Base-by-base conservation (phyloP, 2,888 invertebrate genomes). In the Dolichopus griseipennis region DNA sequence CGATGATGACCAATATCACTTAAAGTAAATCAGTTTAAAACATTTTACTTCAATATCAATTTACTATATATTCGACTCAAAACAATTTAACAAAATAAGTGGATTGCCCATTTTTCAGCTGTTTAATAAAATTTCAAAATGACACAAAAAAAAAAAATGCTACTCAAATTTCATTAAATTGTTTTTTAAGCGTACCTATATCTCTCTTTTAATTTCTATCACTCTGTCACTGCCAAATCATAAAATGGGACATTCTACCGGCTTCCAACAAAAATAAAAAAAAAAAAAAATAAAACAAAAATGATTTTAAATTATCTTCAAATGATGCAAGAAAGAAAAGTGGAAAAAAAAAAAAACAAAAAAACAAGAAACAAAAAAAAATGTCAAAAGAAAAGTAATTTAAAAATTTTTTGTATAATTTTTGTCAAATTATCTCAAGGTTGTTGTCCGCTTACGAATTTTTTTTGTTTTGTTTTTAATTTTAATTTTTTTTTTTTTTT, bases 401-500 rank as follows among this genome's bases (percentile, higher is more conserved):
- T 52, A 18, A 52, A 52, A 15, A 18, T 52, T 52, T 52, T 52
- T 52, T n/a, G 41, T 41, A 41, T 52, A n/a, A 52, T 52, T 52
- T 52, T 52, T 52, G 52, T 52, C 52, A 52, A 52, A 52, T 52
- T 52, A 52, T 52, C 52, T 52, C 52, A 52, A 52, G 52, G 52
- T 52, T 52, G 52, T 52, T 52, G 52, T 6, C 52, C 52, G 52
- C 52, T 52, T 52, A 52, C n/a, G n/a, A 52, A 52, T 52, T 52
- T 52, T 27, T 27, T 27, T 27, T 27, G 2, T 27, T 27, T 27
- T 27, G 2, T 27, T 27, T 27, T 2, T 27, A 4, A n/a, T n/a
- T n/a, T n/a, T n/a, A n/a, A n/a, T n/a, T n/a, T n/a, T 27, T 27
- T 27, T 27, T 27, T 27, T 27, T 27, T 27, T 27, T 27, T 27